A percentile compares a stretch with the other conserved stretches of the same genome.
Conservation (phyloP, 2,797 vertebrate species). For the Taenioides sp. region DNA sequence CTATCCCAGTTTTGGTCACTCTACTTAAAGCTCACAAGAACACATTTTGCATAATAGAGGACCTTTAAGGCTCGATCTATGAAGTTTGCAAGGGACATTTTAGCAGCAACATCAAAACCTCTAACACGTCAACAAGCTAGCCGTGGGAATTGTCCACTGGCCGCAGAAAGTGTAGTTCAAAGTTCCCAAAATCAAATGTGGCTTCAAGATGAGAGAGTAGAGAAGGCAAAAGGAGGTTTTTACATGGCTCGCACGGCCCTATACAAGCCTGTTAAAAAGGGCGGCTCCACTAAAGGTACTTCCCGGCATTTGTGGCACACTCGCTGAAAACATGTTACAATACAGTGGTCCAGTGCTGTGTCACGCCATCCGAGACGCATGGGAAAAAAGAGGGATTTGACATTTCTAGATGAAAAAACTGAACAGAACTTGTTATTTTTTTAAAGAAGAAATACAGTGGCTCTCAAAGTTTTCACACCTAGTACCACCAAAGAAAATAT, state of each 20-base stretch:
- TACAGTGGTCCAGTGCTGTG: background rate
- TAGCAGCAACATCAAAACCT: slow-evolving; percentile 53
- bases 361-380: slow-evolving; percentile 12
- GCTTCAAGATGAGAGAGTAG: slow-evolving; percentile 58
- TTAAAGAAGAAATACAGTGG: too few species aligned
- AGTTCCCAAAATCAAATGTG: slow-evolving; percentile 46
- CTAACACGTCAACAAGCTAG: slow-evolving; percentile 57
- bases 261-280: slow-evolving; percentile 42
- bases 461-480: too few species aligned
- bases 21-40: too few species aligned
- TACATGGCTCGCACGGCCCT: slow-evolving; percentile 48
- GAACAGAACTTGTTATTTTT: background rate
- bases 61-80: slow-evolving; percentile 32
- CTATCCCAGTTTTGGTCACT: too few species aligned
- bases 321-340: slow-evolving; percentile 32
- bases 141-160: slow-evolving; percentile 46
- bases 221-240: slow-evolving; percentile 72
- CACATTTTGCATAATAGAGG: too few species aligned
- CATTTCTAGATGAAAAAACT: background rate
- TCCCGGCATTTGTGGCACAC: slow-evolving; percentile 20
- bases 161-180: slow-evolving; percentile 45
- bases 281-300: slow-evolving; percentile 35
- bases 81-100: slow-evolving; percentile 49
- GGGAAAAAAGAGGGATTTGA: background rate
- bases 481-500: too few species aligned